Conservation (phyloP, 2,888 invertebrate genomes). For the Masnerella sp. region DNA sequence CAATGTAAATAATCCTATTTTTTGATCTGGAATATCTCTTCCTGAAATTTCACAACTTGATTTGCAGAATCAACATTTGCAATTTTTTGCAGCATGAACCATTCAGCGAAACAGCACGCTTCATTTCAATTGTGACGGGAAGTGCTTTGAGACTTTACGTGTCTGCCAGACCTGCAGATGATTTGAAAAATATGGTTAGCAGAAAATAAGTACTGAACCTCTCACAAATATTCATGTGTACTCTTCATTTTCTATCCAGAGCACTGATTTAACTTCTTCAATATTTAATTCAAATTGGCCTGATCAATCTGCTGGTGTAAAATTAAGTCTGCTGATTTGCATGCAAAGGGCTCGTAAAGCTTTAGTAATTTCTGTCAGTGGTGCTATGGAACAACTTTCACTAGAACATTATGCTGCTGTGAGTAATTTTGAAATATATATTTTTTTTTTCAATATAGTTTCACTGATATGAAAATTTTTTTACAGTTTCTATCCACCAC, state of each 20-base stretch:
- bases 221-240: background rate
- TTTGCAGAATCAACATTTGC: too few species aligned
- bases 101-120: background rate
- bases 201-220: background rate
- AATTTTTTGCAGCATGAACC: background rate
- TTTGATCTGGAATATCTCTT: too few species aligned
- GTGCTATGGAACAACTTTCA: conserved; percentile 16
- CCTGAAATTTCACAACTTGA: too few species aligned
- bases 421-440: too few species aligned
- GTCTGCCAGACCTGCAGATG: background rate
- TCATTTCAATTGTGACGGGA: background rate
- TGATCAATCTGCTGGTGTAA: background rate
- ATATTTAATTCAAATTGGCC: conserved; percentile 26
- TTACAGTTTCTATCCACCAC: conserved; percentile 30
- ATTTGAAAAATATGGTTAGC: background rate
- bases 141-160: background rate
- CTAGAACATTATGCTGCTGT: conserved; percentile 21
- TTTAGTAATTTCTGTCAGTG: conserved; percentile 23
- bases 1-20: too few species aligned
- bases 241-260: too few species aligned
- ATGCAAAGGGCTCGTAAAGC: conserved; percentile 21
- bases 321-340: conserved; percentile 1
- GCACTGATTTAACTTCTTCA: background rate
- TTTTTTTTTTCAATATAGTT: too few species aligned
- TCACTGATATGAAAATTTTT: background rate